phyloP scores from a whole-genome alignment of 2,888 invertebrate species.

The Cetonia aurata region DNA sequence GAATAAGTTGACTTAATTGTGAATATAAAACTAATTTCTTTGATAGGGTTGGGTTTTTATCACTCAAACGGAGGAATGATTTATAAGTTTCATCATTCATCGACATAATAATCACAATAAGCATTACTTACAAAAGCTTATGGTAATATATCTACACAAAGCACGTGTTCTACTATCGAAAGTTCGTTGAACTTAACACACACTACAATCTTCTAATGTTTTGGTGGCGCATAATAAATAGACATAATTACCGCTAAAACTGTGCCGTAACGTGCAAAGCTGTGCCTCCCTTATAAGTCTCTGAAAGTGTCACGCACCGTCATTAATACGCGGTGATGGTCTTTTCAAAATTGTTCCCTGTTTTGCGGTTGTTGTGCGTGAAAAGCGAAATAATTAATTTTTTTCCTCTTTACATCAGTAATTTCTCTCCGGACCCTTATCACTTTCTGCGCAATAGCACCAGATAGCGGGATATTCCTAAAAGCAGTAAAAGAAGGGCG shows the following conservation, averaged over 20 bases:
- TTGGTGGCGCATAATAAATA: constrained; percentile 26
- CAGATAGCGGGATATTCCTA: no score
- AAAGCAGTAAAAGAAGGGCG: no score
- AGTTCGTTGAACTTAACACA: constrained; percentile 10
- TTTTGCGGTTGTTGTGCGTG: neutral
- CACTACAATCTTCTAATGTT: constrained; percentile 19
- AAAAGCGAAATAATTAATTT: constrained; percentile 27
- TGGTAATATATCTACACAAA: no score
- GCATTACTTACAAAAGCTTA: no score
- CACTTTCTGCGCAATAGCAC: constrained; percentile 1
- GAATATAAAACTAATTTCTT: no score
- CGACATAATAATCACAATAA: no score
- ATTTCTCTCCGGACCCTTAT: constrained; percentile 17
- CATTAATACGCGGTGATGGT: constrained; percentile 21
- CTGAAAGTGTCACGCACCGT: constrained; percentile 20
- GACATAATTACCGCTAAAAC: constrained; percentile 25
- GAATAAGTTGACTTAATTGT: no score
- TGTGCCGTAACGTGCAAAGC: constrained; percentile 12
- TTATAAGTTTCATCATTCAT: no score
- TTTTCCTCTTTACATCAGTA: constrained; percentile 6
- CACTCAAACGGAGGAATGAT: no score
- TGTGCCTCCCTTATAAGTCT: constrained; percentile 17
- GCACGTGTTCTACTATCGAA: neutral
- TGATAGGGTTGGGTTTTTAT: no score
- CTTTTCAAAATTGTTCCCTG: constrained; percentile 9